Conservation (phyloP, 2,888 invertebrate species). For the Anagyrus pseudococci region DNA sequence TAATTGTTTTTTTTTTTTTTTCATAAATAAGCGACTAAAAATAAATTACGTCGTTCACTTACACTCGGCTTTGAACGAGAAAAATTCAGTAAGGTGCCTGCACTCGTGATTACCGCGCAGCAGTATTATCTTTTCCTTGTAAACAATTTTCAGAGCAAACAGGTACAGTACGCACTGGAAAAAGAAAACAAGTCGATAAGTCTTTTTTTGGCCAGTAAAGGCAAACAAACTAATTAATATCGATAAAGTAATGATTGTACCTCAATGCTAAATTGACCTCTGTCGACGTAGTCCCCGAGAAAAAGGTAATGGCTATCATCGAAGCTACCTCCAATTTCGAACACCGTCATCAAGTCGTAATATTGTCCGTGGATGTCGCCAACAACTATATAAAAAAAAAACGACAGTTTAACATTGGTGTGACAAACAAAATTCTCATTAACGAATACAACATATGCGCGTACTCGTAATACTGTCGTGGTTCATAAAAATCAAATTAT, state of each 20-base stretch:
- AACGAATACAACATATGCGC: no score
- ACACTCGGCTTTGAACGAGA: slow-evolving; percentile 7
- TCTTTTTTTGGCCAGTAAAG: no score
- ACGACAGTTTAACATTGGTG: no score
- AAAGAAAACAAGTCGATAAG: not conserved
- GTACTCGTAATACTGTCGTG: no score
- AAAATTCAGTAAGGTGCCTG: not conserved
- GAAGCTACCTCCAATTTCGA: not conserved
- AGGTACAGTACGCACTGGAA: slow-evolving; percentile 4
- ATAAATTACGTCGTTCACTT: no score
- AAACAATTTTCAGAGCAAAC: not conserved
- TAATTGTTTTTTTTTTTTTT: no score
- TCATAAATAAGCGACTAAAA: no score
- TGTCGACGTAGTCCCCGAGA: slow-evolving; percentile 8
- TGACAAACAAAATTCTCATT: no score
- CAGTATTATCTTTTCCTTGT: not conserved
- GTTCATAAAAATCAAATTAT: slow-evolving; percentile 6
- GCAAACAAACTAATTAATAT: not conserved
- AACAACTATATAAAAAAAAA: not conserved
- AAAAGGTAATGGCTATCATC: slow-evolving; percentile 1
- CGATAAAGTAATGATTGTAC: not conserved
- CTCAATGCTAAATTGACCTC: slow-evolving; percentile 6
- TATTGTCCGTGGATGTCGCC: slow-evolving; percentile 7
- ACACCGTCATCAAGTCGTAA: slow-evolving; percentile 6
- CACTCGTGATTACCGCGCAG: slow-evolving; percentile 10